Base-by-base conservation (phyloP, 2,113 vertebrate species). In the Oreocharis arfaki region DNA sequence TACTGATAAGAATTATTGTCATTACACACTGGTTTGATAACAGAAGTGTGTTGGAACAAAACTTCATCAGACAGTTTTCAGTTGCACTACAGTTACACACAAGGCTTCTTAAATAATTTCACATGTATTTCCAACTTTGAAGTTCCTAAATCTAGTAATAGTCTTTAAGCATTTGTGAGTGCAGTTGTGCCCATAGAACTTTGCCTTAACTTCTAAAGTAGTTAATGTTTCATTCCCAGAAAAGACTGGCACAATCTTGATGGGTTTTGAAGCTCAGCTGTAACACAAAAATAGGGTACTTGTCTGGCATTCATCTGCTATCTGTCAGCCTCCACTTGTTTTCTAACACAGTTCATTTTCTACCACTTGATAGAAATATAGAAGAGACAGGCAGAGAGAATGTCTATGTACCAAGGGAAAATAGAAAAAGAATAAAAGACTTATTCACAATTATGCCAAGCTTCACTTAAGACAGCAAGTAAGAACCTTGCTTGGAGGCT, bases 341-440 rank as follows among this genome's bases (percentile, higher is more conserved):
- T 90, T 90, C 71, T 82, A 84, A 67, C 50, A 83, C 63, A 85
- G 92, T 75, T 96, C 59, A 94, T 97, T 96, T 97, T 95, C 65
- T 87, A 73, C 16, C 55, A 35, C 64, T 79, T 96, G 61, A 84
- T 84, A 79, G 91, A 89, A 96, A 94, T 82, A 89, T 41, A 95
- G 64, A 52, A 50, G 39, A 91, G 85, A 93, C 46, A 86, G 80
- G 63, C 57, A 93, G n/a, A 76, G 46, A 55, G 32, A 71, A 65
- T 55, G 15, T 55, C 57, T 77, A 17, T 49, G 68, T 37, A 64
- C 18, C 4, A 21, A 60, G 35, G 68, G 67, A 71, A 39, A 59
- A 59, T 5, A 57, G 90, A 81, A 92, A 79, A 65, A 93, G 65
- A 94, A 39, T 47, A 65, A 84, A 90, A 92, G 77, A 28, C 42